Evolutionary conservation across 2,797 vertebrate genomes (phyloP), one percentile per base, ranked within the genome.

Genomic region (Danio kyathit): DNA sequence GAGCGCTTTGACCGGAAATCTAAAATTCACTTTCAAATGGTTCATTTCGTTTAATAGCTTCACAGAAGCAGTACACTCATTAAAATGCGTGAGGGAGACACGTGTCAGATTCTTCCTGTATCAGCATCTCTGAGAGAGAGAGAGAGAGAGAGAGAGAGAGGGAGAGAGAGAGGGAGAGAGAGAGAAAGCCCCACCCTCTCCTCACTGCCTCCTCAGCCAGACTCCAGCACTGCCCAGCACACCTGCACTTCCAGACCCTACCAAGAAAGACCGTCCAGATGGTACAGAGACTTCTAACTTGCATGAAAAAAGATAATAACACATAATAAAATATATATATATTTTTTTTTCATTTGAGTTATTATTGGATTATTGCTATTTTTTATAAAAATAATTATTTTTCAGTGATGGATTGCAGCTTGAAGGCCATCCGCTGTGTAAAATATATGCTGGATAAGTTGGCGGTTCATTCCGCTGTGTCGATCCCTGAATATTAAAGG

Each of bases 11-110:
- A 92, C 92, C 91, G 90, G 93, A 94, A 92, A 95, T 95, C 91
- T 92, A 95, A 95, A 94, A 95, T 95, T 95, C 94, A 93, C 94
- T 95, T 95, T 95, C 93, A 95, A 95, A 95, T 93, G 92, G 90
- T 90, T 93, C 93, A 82, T 83, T 90, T 90, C 86, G 83, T 90
- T 89, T 95, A 95, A 94, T 94, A 93, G 92, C 91, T 89, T 92
- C 87, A 88, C 87, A 86, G 82, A 89, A 89, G 87, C 59, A 29
- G 80, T 90, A 75, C 88, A 89, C 90, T 95, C 92, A 94, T 95
- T 95, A 95, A 94, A 93, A 88, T 82, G 77, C 89, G 86, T 76
- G 87, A 76, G 67, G 88, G 46, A 82, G 63, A 59, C 16, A 79
- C 66, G 19, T 74, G 70, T 83, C 87, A 85, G 88, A 86, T 92